phyloP scores from a whole-genome alignment of 2,888 invertebrate genomes.

The Rotaria socialis region DNA sequence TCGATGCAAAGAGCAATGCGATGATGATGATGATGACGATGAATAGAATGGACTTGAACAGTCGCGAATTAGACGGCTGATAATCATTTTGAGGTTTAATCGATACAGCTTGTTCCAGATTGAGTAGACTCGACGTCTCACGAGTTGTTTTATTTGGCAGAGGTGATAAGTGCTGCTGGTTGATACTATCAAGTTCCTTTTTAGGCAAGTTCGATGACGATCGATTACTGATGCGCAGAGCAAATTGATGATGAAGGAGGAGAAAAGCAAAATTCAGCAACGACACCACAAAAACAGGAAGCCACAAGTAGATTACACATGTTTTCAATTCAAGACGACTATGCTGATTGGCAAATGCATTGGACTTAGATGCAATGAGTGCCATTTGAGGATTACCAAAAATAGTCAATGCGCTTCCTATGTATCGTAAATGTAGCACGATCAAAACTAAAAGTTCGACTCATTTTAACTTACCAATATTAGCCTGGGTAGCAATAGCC shows the following conservation, averaged over 20 bases:
- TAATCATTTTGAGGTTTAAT: background rate
- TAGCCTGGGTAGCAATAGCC: slow-evolving; percentile 49
- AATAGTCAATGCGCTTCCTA: slow-evolving; percentile 47
- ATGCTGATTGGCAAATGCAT: slow-evolving; percentile 37
- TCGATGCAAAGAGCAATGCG: slow-evolving; percentile 47
- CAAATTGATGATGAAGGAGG: background rate
- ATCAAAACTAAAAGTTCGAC: no score
- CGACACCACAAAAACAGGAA: slow-evolving; percentile 48
- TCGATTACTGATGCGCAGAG: background rate
- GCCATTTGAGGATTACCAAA: slow-evolving; percentile 50
- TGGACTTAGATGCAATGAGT: slow-evolving; percentile 49
- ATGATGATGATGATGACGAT: background rate
- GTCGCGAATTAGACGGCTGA: background rate
- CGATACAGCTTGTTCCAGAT: no score
- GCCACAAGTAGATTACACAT: slow-evolving; percentile 48
- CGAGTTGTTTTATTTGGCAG: no score
- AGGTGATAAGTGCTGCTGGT: no score
- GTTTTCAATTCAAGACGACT: slow-evolving; percentile 48
- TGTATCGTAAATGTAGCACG: no score
- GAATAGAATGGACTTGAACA: background rate
- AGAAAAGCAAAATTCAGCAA: slow-evolving; percentile 47
- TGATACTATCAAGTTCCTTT: no score
- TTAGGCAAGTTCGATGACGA: no score
- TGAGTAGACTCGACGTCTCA: no score
- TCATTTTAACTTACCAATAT: slow-evolving; percentile 47